phyloP scores from a whole-genome alignment of 2,113 vertebrate species.

The Desmodus rotundus region DNA sequence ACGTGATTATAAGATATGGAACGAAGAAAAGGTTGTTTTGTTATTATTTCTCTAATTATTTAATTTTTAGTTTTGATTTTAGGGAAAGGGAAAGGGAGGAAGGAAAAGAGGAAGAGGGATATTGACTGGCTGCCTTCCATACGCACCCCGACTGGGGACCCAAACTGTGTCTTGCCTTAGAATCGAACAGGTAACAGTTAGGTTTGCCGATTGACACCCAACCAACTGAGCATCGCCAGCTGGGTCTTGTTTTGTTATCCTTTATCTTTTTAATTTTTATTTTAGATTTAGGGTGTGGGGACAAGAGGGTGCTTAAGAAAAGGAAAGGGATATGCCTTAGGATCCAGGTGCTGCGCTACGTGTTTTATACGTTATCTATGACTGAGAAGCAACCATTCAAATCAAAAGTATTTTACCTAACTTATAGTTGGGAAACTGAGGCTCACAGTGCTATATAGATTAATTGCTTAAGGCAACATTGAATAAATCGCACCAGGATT shows the following conservation, averaged over 20 bases:
- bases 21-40: background rate
- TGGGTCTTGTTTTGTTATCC: background rate
- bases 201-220: too few species aligned
- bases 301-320: background rate
- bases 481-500: background rate
- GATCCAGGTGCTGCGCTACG: too few species aligned
- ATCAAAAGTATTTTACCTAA: background rate
- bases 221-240: too few species aligned
- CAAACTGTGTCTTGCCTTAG: too few species aligned
- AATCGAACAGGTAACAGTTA: too few species aligned
- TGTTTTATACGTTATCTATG: background rate
- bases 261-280: background rate
- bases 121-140: too few species aligned
- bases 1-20: background rate
- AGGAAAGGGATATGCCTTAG: background rate
- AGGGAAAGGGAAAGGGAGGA: too few species aligned
- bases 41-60: too few species aligned
- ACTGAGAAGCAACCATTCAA: background rate
- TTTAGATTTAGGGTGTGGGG: background rate
- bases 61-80: too few species aligned
- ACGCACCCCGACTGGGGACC: too few species aligned
- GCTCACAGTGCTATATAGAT: background rate
- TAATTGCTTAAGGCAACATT: background rate
- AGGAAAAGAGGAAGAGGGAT: too few species aligned
- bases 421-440: background rate